A percentile compares a stretch with the other conserved stretches of the same genome.
Evolutionary conservation across 2,888 invertebrate species (phyloP).

Genomic region (Leucoma salicis): DNA sequence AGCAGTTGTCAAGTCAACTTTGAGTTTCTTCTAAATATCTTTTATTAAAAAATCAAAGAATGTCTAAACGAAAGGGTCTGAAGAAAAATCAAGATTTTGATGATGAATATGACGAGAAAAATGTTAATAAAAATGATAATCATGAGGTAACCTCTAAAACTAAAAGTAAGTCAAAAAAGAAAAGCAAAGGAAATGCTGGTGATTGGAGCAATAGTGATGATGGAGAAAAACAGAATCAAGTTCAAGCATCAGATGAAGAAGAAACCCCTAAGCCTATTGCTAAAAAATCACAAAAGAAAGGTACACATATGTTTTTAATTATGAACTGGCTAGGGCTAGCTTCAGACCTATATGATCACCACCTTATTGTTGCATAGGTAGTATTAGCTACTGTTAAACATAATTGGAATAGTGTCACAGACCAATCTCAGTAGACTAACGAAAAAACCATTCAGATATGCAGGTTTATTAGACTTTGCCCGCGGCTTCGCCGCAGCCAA

Average conservation of each 20-base stretch:
- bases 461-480: too few species aligned
- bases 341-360: too few species aligned
- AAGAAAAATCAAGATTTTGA: conserved; percentile 82
- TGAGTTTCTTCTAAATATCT: too few species aligned
- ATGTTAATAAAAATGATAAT: conserved; percentile 46
- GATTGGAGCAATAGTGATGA: conserved; percentile 73
- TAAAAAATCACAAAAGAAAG: conserved; percentile 81
- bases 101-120: conserved; percentile 75
- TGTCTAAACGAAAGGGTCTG: conserved; percentile 83
- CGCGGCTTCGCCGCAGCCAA: too few species aligned
- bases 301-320: conserved; percentile 38
- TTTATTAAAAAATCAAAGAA: conserved; percentile 41
- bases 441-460: too few species aligned
- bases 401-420: too few species aligned
- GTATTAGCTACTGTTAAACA: too few species aligned
- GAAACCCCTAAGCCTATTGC: conserved; percentile 59
- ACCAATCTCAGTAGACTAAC: too few species aligned
- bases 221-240: conserved; percentile 45
- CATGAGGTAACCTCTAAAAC: conserved; percentile 78
- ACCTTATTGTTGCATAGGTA: too few species aligned
- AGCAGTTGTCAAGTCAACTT: too few species aligned
- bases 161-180: conserved; percentile 75
- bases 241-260: conserved; percentile 65
- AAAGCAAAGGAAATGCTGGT: conserved; percentile 68
- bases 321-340: too few species aligned